Evolutionary conservation across 2,888 invertebrate species (phyloP).

Genomic region (Ormia ochracea): DNA sequence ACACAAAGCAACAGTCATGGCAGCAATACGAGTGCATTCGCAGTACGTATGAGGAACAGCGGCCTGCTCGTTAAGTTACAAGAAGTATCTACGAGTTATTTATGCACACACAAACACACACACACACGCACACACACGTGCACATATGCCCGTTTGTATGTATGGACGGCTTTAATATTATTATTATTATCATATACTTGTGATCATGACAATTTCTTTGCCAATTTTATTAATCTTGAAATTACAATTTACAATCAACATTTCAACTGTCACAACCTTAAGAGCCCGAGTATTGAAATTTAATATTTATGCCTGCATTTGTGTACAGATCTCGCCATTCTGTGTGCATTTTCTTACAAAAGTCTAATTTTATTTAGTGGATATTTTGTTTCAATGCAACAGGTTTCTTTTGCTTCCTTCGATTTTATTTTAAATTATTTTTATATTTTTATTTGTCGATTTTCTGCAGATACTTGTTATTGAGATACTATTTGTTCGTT

Average conservation of each 20-base stretch:
- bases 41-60: constrained; percentile 4
- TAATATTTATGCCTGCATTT: constrained; percentile 72
- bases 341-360: constrained; percentile 13
- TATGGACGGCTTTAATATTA: constrained; percentile 18
- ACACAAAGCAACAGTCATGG: constrained; percentile 11
- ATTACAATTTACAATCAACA: constrained; percentile 72
- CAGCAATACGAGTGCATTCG: not conserved
- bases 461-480: constrained; percentile 32
- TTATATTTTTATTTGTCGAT: not conserved
- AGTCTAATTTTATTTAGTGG: constrained; percentile 37
- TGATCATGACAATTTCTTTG: constrained; percentile 74
- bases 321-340: constrained; percentile 25
- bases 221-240: constrained; percentile 73
- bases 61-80: constrained; percentile 24
- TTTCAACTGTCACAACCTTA: constrained; percentile 59
- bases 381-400: constrained; percentile 48
- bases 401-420: constrained; percentile 47
- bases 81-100: no score
- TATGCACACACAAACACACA: no score
- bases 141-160: not conserved
- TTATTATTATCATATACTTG: constrained; percentile 64
- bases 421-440: constrained; percentile 19
- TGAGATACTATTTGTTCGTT: constrained; percentile 15
- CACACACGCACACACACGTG: no score
- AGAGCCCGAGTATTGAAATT: constrained; percentile 70